phyloP scores from a whole-genome alignment of 2,113 vertebrate genomes.

The Corynorhinus townsendii region DNA sequence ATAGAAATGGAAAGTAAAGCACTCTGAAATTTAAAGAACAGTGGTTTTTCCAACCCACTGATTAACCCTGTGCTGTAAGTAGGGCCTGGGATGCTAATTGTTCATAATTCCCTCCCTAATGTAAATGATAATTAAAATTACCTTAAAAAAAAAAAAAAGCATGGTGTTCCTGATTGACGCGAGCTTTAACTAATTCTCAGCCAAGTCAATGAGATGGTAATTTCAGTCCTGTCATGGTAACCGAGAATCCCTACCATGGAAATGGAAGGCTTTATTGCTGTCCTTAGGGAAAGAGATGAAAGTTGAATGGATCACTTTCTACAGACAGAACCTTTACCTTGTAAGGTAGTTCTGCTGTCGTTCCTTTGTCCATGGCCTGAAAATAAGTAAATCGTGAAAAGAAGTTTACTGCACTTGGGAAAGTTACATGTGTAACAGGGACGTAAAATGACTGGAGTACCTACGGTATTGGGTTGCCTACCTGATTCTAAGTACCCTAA shows the following conservation, averaged over 20 bases:
- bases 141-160: background rate
- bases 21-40: conserved; percentile 45
- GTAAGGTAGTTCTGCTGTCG: background rate
- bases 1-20: conserved; percentile 43
- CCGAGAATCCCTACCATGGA: background rate
- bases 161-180: background rate
- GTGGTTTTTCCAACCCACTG: conserved; percentile 25
- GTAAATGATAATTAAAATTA: conserved; percentile 29
- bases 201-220: background rate
- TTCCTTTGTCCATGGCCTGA: background rate
- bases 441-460: background rate
- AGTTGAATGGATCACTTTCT: conserved; percentile 13
- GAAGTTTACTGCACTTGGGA: background rate
- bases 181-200: conserved; percentile 4
- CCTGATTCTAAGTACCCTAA: background rate
- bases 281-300: background rate
- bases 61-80: background rate
- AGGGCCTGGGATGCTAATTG: conserved; percentile 43
- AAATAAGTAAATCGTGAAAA: background rate
- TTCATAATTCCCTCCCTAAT: conserved; percentile 26
- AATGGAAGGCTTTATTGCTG: background rate
- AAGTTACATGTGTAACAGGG: background rate
- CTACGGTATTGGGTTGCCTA: background rate
- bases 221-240: background rate
- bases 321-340: background rate